Evolutionary conservation across 2,113 vertebrate species (phyloP).

Genomic region (Argyrosomus japonicus): DNA sequence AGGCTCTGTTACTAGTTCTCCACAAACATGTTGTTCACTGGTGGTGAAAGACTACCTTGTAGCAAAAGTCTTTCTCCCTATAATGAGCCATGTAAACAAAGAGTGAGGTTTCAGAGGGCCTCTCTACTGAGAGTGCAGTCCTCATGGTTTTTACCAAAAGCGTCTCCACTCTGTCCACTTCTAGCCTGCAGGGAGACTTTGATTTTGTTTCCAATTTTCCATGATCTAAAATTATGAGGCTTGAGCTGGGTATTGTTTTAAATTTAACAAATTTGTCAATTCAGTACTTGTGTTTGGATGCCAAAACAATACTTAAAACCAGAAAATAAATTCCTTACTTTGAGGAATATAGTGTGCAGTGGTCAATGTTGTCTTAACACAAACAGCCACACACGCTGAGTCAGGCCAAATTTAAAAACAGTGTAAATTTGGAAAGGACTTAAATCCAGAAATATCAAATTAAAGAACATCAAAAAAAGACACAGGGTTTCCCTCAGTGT

Average conservation of each 20-base stretch:
- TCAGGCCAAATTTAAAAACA: background rate
- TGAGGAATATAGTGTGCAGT: background rate
- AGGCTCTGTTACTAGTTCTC: conserved; percentile 1
- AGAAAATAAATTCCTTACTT: too few relatives aligned
- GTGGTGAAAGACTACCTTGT: conserved; percentile 42
- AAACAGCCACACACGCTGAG: background rate
- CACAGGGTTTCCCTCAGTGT: background rate
- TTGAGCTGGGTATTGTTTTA: background rate
- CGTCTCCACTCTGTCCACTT: conserved; percentile 14
- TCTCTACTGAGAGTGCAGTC: conserved; percentile 7
- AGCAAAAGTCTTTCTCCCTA: conserved; percentile 27
- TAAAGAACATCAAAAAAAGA: background rate
- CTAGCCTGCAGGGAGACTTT: conserved; percentile 2
- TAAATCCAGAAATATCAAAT: background rate
- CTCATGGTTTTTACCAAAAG: conserved; percentile 4
- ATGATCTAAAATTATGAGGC: background rate
- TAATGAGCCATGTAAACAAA: conserved; percentile 51
- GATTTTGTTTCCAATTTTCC: background rate
- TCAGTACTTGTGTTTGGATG: background rate
- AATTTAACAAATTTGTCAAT: background rate
- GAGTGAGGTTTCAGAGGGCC: conserved; percentile 21
- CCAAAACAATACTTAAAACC: background rate
- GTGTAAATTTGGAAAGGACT: background rate
- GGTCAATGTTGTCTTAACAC: background rate
- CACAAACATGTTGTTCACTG: background rate